Percentiles rank a stretch among this genome's conserved stretches.
These are phyloP conservation scores for Phalloptychus januarius DNA, from an alignment of 2,797 vertebrate species.

Conservation along the genomic window DNA sequence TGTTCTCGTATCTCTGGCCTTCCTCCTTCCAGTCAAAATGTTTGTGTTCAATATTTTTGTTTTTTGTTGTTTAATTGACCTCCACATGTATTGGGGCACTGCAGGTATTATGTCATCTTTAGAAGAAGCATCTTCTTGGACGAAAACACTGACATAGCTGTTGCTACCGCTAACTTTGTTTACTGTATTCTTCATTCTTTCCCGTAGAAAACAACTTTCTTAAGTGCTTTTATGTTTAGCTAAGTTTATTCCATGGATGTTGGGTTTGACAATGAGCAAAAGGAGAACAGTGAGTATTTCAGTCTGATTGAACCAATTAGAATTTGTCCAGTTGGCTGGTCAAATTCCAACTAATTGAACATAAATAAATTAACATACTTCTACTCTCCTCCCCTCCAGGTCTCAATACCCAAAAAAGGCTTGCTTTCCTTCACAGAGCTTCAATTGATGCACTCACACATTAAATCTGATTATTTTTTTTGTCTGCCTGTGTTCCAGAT, in stretches of 20 bases:
- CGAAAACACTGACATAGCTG: neutral
- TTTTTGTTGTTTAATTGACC: slow-evolving; percentile 25
- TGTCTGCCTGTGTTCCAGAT: slow-evolving; percentile 24
- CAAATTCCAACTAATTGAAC: too few relatives aligned
- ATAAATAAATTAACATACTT: neutral
- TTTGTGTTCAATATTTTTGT: slow-evolving; percentile 25
- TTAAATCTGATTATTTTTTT: slow-evolving; percentile 14
- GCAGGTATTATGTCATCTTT: neutral
- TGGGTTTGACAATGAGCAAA: neutral
- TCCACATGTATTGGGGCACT: slow-evolving; percentile 20
- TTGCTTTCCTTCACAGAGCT: neutral
- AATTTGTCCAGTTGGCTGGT: neutral
- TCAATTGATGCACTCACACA: neutral
- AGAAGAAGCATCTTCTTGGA: neutral
- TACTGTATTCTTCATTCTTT: neutral
- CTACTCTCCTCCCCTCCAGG: neutral
- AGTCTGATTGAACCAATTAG: neutral
- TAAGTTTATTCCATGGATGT: neutral
- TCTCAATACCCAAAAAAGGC: neutral
- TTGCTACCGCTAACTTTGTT: neutral
- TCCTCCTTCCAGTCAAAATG: slow-evolving; percentile 22
- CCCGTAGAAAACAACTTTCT: neutral
- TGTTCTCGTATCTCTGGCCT: slow-evolving; percentile 31
- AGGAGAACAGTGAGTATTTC: neutral
- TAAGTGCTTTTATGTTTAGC: neutral